Evolutionary conservation across 2,113 vertebrate species (phyloP), one percentile per base, ranked within the genome.

Genomic region (Macrotus californicus): DNA sequence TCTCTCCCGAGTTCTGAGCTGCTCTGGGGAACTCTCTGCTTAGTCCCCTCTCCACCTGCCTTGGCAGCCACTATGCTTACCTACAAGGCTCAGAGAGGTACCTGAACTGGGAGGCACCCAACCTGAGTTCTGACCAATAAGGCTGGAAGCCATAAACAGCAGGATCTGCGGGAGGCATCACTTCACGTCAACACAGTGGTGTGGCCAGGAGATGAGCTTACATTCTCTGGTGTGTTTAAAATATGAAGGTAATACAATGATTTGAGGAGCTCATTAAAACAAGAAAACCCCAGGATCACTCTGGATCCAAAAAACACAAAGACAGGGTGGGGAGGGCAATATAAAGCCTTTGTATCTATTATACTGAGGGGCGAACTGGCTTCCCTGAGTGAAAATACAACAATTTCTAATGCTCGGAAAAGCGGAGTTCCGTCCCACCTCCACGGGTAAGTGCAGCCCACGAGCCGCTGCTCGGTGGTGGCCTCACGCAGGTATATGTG

Each of bases 181-280:
- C 39, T 67, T 82, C 50, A n/a, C 72, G 67, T 46, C 3, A 21
- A n/a, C 31, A 81, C 83, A 31, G 50, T 22, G 81, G 80, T 79
- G 56, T 89, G 92, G 81, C 67, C 3, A 7, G 1, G 48, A 67
- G 77, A 52, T 52, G 10, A 41, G 50, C 77, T 72, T 92, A 67
- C 39, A 50, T 54, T 88, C 70, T 95, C 92, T 61, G 81, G 56
- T 43, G 96, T 86, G 86, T 91, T 96, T 75, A 95, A 97, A 80
- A 61, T 83, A 94, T 13, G 73, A 66, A 94, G 95, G 82, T 96
- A 67, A 75, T 61, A 88, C 0, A 21, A 26, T 59, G 52, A 81
- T 86, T 56, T 79, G 56, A 82, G 46, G 48, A 94, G 34, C 24
- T 59, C 75, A 83, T 41, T 56, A 81, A 82, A 67, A 56, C n/a